A percentile compares a stretch with the other conserved stretches of the same genome.
Evolutionary conservation across 2,113 vertebrate genomes (phyloP).

Genomic region (Crocuta crocuta): DNA sequence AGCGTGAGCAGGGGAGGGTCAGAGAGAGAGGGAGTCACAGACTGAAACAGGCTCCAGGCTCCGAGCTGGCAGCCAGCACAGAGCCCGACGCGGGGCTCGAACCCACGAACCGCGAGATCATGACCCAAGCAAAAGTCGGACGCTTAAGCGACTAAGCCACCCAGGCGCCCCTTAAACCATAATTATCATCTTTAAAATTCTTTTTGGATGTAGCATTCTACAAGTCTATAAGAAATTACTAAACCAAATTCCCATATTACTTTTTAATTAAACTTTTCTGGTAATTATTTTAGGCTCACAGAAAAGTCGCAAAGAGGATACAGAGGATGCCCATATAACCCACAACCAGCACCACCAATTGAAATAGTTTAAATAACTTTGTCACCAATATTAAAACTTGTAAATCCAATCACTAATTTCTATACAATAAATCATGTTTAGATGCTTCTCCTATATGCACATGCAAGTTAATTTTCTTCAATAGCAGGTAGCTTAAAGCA

Average conservation of each 20-base stretch:
- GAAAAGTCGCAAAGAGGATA: not conserved
- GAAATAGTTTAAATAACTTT: not conserved
- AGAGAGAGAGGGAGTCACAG: too few species aligned
- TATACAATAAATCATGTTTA: slow-evolving; percentile 25
- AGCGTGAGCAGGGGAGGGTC: too few species aligned
- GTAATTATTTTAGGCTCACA: not conserved
- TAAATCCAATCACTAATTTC: slow-evolving; percentile 20
- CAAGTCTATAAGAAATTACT: not conserved
- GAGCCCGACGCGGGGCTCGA: too few species aligned
- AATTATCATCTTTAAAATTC: not conserved
- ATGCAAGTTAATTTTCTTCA: slow-evolving; percentile 54
- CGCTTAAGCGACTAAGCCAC: too few species aligned
- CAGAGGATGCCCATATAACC: not conserved
- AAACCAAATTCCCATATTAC: not conserved
- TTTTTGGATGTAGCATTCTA: not conserved
- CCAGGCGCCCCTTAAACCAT: too few species aligned
- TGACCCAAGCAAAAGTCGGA: too few species aligned
- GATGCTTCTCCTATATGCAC: slow-evolving; percentile 1
- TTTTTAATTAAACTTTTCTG: not conserved
- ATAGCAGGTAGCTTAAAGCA: not conserved
- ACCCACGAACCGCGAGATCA: too few species aligned
- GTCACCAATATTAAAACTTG: not conserved
- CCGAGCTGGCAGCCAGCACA: too few species aligned
- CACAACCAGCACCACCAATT: not conserved
- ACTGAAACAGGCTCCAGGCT: too few species aligned